A percentile compares a stretch with the other conserved stretches of the same genome.
Conservation (phyloP, 2,888 invertebrate species). For the Synergus gifuensis region DNA sequence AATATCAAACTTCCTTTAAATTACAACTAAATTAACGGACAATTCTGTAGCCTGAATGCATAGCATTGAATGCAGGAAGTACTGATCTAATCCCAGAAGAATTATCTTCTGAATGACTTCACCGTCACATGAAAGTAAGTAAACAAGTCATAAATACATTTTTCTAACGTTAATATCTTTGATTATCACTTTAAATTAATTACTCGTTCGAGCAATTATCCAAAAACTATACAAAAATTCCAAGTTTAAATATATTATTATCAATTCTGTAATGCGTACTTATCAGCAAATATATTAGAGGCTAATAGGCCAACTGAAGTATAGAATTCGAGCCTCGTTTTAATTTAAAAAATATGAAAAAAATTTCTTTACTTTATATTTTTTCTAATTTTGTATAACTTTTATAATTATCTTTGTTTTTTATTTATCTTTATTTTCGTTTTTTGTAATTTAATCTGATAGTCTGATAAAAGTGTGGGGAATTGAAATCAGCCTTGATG, state of each 20-base stretch:
- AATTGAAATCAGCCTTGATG: slow-evolving; percentile 13
- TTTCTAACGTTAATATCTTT: neutral
- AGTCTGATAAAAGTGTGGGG: no score
- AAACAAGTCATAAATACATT: slow-evolving; percentile 4
- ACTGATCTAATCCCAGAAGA: slow-evolving; percentile 1
- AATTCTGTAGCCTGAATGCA: neutral
- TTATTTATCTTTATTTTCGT: no score
- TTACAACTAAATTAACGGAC: neutral
- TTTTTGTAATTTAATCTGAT: no score
- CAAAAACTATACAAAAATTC: neutral
- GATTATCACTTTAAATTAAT: neutral
- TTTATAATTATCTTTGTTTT: no score
- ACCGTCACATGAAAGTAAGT: neutral
- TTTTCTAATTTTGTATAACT: no score
- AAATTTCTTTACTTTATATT: no score
- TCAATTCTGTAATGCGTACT: neutral
- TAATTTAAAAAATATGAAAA: no score
- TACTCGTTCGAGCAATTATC: neutral
- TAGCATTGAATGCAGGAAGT: neutral
- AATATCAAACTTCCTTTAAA: slow-evolving; percentile 11
- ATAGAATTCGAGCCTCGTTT: no score
- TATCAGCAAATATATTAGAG: neutral
- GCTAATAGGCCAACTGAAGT: no score
- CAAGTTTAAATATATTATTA: neutral
- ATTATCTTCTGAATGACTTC: slow-evolving; percentile 23